These are phyloP conservation scores for Xanthia icteritia DNA, from an alignment of 2,888 invertebrate species.

Conservation along the genomic window DNA sequence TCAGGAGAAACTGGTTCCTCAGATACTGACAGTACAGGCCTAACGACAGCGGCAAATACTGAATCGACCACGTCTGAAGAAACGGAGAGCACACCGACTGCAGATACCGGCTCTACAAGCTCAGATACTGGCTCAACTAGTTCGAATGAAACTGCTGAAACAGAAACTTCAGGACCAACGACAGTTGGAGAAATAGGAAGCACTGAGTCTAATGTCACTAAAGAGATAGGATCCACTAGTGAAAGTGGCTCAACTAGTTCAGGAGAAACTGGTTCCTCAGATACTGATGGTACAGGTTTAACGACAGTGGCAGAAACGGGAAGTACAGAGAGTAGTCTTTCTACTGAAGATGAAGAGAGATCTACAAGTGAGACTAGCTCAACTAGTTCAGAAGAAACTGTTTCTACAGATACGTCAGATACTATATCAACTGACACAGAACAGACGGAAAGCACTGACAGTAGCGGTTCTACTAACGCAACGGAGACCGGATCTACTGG, in stretches of 20 bases:
- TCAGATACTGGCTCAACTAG: constrained; percentile 22
- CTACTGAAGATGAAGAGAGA: constrained; percentile 7
- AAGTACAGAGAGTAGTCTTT: constrained; percentile 26
- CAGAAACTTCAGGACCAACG: constrained; percentile 7
- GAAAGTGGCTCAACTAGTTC: constrained; percentile 27
- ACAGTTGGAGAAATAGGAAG: constrained; percentile 2
- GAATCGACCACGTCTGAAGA: constrained; percentile 18
- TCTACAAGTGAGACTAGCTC: constrained; percentile 12
- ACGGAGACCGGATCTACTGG: constrained; percentile 23
- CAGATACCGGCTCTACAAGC: constrained; percentile 18
- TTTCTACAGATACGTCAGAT: constrained; percentile 8
- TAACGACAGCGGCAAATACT: constrained; percentile 26
- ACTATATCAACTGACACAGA: constrained; percentile 11
- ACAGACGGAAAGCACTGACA: constrained; percentile 24
- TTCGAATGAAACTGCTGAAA: constrained; percentile 1
- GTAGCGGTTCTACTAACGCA: constrained; percentile 5
- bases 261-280: constrained; percentile 15
- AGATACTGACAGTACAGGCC: constrained; percentile 16
- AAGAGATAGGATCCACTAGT: constrained; percentile 17
- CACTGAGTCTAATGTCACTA: constrained; percentile 16
- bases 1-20: constrained; percentile 12
- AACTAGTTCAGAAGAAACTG: constrained; percentile 27
- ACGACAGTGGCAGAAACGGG: constrained; percentile 29
- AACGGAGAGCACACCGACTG: constrained; percentile 20
- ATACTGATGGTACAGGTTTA: constrained; percentile 19